Conservation (phyloP, 1,140 invertebrate species). For the Micrasema minimum region DNA sequence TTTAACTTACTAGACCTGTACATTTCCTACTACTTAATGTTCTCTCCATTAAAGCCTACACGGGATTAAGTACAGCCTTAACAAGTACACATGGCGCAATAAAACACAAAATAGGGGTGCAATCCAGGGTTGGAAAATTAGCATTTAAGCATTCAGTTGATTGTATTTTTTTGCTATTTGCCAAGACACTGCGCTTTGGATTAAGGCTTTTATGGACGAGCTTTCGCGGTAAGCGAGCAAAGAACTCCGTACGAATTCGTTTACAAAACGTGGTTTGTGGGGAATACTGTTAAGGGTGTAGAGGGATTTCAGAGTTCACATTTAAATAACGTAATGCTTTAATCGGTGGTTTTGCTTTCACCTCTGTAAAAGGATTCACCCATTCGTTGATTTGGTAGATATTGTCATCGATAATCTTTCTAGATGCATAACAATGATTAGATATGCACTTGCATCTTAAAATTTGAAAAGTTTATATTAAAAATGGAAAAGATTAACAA, state of each 20-base stretch:
- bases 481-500: too few species aligned
- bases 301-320: not conserved
- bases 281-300: not conserved
- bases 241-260: conserved; percentile 9
- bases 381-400: not conserved
- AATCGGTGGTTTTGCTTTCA: conserved; percentile 6
- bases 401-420: not conserved
- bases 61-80: not conserved
- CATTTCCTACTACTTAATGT: conserved; percentile 8
- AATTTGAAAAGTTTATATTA: too few species aligned
- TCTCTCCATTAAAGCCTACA: conserved; percentile 14
- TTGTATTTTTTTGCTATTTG: not conserved
- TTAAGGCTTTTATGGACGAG: not conserved
- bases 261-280: conserved; percentile 14
- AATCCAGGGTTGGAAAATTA: too few species aligned
- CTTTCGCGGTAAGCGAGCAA: not conserved
- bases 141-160: not conserved
- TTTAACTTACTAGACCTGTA: conserved; percentile 1
- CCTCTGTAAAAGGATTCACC: not conserved
- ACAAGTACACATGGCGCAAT: not conserved
- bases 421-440: too few species aligned
- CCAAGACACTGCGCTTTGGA: not conserved
- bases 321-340: conserved; percentile 15
- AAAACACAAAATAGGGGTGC: not conserved
- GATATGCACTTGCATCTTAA: too few species aligned